Base-by-base conservation (phyloP, 2,113 vertebrate genomes). In the Anthoscopus minutus region DNA sequence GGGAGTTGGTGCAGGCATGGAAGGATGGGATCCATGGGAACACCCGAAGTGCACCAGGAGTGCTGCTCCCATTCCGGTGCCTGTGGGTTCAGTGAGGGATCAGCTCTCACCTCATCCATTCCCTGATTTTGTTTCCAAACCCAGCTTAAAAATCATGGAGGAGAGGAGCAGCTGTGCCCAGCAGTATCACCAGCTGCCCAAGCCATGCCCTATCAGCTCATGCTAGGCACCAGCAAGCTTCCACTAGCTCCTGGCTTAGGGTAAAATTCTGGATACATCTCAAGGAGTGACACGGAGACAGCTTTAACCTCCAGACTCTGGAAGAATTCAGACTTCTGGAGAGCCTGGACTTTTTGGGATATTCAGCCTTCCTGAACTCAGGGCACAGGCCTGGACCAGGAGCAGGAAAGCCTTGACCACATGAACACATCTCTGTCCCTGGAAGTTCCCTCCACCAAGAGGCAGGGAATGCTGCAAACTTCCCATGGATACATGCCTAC, bases 41-140 rank as follows among this genome's bases (percentile, higher is more conserved):
- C 67, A 69, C 5, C 23, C n/a, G 2, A 19, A n/a, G 18, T 1
- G 21, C 4, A 19, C 76, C 1, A 1, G 33, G 1, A 33, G 44
- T 22, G 60, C 81, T 21, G 6, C 50, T 60, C 57, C 86, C 3
- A 3, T 13, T 56, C 65, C 1, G 3, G 47, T 35, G 31, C 61
- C 77, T 31, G 7, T 9, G 16, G 24, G 3, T 3, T 5, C 54
- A 7, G 77, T 1, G 0, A 67, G n/a, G 72, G 40, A 45, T 10
- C 45, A 82, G 62, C 84, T 70, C 57, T 58, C 35, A 20, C 16
- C 47, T 72, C 13, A 1, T 42, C 10, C 54, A 23, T 10, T 45
- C 31, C 64, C 37, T 5, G 28, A 44, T 62, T 44, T 21, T 17
- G 5, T 13, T 81, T 61, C 30, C 71, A 61, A 83, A 77, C 42